Conservation (phyloP, 1,140 invertebrate genomes). For the Danaus melanippus region DNA sequence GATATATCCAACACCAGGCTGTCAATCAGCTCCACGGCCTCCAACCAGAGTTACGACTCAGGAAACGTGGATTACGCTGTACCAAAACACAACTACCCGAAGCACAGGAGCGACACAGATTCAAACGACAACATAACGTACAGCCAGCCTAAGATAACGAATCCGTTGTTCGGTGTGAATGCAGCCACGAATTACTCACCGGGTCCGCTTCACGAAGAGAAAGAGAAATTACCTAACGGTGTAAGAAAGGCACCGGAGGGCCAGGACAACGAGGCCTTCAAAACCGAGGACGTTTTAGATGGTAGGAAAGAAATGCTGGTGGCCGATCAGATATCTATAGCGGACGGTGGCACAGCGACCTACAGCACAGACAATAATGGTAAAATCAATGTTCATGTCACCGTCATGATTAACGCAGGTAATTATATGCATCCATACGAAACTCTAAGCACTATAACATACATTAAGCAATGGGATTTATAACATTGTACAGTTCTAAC, state of each 20-base stretch:
- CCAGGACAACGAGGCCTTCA: constrained; percentile 81
- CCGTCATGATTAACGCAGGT: constrained; percentile 82
- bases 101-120: constrained; percentile 23
- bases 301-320: constrained; percentile 65
- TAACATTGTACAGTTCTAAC: constrained; percentile 29
- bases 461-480: constrained; percentile 38
- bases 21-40: constrained; percentile 57
- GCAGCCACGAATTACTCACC: constrained; percentile 65
- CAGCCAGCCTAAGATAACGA: constrained; percentile 51
- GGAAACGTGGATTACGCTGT: constrained; percentile 56
- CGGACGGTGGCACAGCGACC: constrained; percentile 66
- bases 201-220: constrained; percentile 26
- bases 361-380: constrained; percentile 85
- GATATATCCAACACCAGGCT: constrained; percentile 52
- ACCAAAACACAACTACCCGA: constrained; percentile 52
- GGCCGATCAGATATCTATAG: constrained; percentile 61
- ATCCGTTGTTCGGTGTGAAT: constrained; percentile 68
- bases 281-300: constrained; percentile 75
- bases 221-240: constrained; percentile 57
- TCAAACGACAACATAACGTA: constrained; percentile 34
- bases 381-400: constrained; percentile 91
- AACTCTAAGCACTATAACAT: constrained; percentile 41
- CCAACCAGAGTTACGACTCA: constrained; percentile 62
- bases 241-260: constrained; percentile 81
- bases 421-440: constrained; percentile 71